Base-by-base conservation (phyloP, 2,888 invertebrate genomes). In the Lithophane socia region DNA sequence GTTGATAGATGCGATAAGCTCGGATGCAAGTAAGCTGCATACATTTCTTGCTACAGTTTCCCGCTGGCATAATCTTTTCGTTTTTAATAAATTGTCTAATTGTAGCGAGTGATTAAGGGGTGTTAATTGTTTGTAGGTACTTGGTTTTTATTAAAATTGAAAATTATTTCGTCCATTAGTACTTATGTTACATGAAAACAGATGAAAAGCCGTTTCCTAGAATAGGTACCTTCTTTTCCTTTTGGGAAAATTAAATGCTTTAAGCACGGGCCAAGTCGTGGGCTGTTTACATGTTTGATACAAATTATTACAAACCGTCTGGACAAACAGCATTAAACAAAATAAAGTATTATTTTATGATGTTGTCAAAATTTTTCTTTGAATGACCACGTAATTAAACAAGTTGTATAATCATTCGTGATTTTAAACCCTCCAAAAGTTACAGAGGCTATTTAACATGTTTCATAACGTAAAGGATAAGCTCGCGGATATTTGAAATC, bases 11-110 rank as follows among this genome's bases (percentile, higher is more conserved):
- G 96, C 95, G 96, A 96, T 96, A 96, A 96, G 96, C 96, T 96
- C 91, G 94, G 96, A 96, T 96, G 96, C 96, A 96, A 96, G 96
- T 94, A 94, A 96, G 95, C 95, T 95, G 96, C 96, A 96, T 96
- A 94, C 95, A 95, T 95, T 95, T 96, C 96, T 95, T 95, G 94
- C 93, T 92, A 91, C 92, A 94, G 91, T 94, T 94, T 94, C 94
- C 89, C 88, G 86, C 90, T 90, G 76, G 78, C 90, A 90, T 93
- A 92, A 93, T 94, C 92, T 91, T 90, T 83, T 84, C 72, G 81
- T 87, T 87, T 86, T 82, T 83, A 82, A 83, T 80, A 84, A 70
- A 85, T 87, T 84, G 85, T 82, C 83, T 90, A 88, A 91, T 89
- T 88, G 79, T 75, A 56, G 24, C 1, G 16, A 42, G 69, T 82